Evolutionary conservation across 1,140 invertebrate species (phyloP).

Genomic region (Agraylea sexmaculata): DNA sequence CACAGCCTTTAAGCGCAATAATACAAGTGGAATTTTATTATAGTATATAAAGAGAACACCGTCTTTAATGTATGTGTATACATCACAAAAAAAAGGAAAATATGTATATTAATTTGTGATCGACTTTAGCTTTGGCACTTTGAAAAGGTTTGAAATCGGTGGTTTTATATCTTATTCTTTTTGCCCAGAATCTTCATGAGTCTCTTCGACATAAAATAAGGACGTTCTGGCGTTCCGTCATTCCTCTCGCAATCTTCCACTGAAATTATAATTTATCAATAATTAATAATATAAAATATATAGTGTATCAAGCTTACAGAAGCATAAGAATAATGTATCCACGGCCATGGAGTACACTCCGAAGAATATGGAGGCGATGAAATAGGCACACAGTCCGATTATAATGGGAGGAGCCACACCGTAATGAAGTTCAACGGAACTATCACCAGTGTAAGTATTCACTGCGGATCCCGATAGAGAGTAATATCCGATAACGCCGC

Average conservation of each 20-base stretch:
- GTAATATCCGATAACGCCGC: slow-evolving; percentile 58
- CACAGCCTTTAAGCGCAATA: too few relatives aligned
- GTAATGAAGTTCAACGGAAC: slow-evolving; percentile 39
- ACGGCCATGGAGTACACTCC: slow-evolving; percentile 90
- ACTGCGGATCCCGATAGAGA: slow-evolving; percentile 44
- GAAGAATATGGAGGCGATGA: slow-evolving; percentile 85
- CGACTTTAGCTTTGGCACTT: too few relatives aligned
- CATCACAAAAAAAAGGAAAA: too few relatives aligned
- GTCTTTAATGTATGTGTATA: too few relatives aligned
- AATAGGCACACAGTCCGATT: slow-evolving; percentile 47
- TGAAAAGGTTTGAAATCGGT: too few relatives aligned
- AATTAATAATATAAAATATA: slow-evolving; percentile 2
- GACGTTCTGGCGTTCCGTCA: slow-evolving; percentile 80
- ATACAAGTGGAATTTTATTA: too few relatives aligned
- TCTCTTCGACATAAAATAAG: slow-evolving; percentile 88
- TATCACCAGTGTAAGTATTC: slow-evolving; percentile 26
- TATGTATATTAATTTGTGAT: too few relatives aligned
- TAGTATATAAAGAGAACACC: too few relatives aligned
- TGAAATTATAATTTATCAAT: slow-evolving; percentile 33
- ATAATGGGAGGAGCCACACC: slow-evolving; percentile 46
- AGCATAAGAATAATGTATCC: slow-evolving; percentile 92
- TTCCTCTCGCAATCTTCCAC: slow-evolving; percentile 93
- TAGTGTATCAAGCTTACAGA: slow-evolving; percentile 56
- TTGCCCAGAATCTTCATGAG: slow-evolving; percentile 71
- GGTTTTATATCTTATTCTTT: slow-evolving; percentile 56